Base-by-base conservation (phyloP, 2,888 invertebrate genomes). In the Chaetoderma sp. region DNA sequence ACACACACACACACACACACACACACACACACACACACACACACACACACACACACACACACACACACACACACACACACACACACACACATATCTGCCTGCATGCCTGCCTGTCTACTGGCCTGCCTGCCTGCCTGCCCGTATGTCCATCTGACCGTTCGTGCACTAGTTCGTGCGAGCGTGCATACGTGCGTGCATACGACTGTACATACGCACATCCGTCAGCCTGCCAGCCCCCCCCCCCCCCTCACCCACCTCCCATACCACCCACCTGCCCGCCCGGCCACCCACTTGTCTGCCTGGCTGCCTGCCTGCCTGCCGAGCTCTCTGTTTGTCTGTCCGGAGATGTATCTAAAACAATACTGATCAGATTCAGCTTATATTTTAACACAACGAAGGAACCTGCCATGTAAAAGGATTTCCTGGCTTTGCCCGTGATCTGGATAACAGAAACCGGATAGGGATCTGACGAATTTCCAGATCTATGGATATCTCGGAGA, bases 41-140 rank as follows among this genome's bases (percentile, higher is more conserved):
- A 58, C 44, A 62, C 45, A 58, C 55, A 62, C 30, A 58, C 44
- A 62, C 57, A 44, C 44, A 62, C 57, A 62, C 44, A 58, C 33
- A 62, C 55, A 58, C 52, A 62, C 45, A 58, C 45, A 57, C 56
- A 62, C 45, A 62, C 45, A 62, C 57, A 62, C 55, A 62, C 52
- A 62, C 55, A 62, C 30, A 62, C 62, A 58, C 28, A 62, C 44
- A 57, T 42, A 62, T 33, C 39, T 25, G 57, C 44, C 39, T 44
- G 57, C 32, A 58, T n/a, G n/a, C n/a, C n/a, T n/a, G n/a, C n/a
- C n/a, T n/a, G n/a, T n/a, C n/a, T n/a, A n/a, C n/a, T n/a, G n/a
- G n/a, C n/a, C n/a, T n/a, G n/a, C n/a, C n/a, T n/a, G n/a, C n/a
- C n/a, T n/a, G n/a, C n/a, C n/a, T n/a, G n/a, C n/a, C n/a, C n/a